Conservation (phyloP, 2,797 vertebrate genomes). For the Sebastes oblongus region DNA sequence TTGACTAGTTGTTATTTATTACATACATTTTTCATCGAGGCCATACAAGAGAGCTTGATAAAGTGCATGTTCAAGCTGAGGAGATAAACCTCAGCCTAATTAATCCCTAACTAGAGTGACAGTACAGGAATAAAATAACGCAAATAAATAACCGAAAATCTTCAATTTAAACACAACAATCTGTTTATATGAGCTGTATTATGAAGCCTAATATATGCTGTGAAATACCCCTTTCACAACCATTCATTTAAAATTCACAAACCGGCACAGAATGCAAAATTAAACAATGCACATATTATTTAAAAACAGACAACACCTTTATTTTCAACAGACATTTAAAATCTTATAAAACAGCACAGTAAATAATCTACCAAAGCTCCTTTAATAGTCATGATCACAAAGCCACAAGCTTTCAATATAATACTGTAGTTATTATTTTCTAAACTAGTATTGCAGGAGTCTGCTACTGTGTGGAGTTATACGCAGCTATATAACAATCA, state of each 20-base stretch:
- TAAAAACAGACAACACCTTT: constrained; percentile 74
- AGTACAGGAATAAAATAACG: background rate
- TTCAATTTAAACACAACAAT: background rate
- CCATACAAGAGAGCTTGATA: no score
- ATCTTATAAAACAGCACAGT: constrained; percentile 76
- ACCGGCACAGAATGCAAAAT: background rate
- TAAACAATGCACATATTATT: background rate
- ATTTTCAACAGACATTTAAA: constrained; percentile 73
- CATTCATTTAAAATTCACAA: background rate
- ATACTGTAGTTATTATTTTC: constrained; percentile 60
- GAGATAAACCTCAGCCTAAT: no score
- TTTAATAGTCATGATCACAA: constrained; percentile 58
- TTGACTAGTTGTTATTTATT: background rate
- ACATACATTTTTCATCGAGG: no score
- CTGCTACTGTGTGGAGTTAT: constrained; percentile 28
- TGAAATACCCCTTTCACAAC: background rate
- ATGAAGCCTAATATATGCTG: background rate
- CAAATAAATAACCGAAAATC: background rate
- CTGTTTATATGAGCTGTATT: background rate
- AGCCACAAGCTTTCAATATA: constrained; percentile 62
- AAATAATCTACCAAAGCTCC: constrained; percentile 66
- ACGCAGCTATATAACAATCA: constrained; percentile 50
- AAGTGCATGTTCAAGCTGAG: no score
- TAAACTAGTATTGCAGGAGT: constrained; percentile 67
- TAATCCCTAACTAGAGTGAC: rapidly evolving